Base-by-base conservation (phyloP, 2,797 vertebrate species). In the Phoxinus dragarum region DNA sequence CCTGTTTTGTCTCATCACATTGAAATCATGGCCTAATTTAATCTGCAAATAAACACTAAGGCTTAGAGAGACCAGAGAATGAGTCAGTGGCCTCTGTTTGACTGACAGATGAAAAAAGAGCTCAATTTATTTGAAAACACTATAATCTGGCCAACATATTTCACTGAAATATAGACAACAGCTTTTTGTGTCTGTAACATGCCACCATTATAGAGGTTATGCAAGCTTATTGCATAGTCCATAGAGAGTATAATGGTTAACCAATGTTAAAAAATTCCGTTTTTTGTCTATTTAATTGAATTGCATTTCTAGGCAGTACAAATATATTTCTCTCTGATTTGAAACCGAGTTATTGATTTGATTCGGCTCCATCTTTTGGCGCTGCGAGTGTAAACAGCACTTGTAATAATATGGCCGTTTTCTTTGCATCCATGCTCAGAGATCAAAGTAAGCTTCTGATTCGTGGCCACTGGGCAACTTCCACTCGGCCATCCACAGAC, bases 21-120 rank as follows among this genome's bases (percentile, higher is more conserved):
- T 84, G 84, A 88, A 85, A 86, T 88, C 78, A 86, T 80, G 83
- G 64, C 84, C 89, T 85, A 86, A 86, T 89, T 85, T 88, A 88
- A 88, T 91, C 85, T 79, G 78, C 69, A 84, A 74, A 76, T 80
- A 44, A 78, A 82, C 81, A 36, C 72, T 74, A 49, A 59, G 83
- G 81, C 31, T 84, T 81, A 82, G 81, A 64, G 54, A 27, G 75
- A 73, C 86, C 84, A 83, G 66, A 77, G 67, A 67, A 61, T 80
- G 79, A 85, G 85, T 84, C 84, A 80, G 79, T 76, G 61, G n/a
- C 66, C 72, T 64, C 56, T 49, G 47, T 84, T 40, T 19, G 23
- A 59, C 77, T 31, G 75, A 72, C 17, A 3, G 17, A 27, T 27
- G 54, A 14, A 16, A 64, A 78, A 56, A 64, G 87, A 75, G 89